A percentile compares a stretch with the other conserved stretches of the same genome.
Evolutionary conservation across 2,888 invertebrate genomes (phyloP).

Genomic region (Plebejus melissa): DNA sequence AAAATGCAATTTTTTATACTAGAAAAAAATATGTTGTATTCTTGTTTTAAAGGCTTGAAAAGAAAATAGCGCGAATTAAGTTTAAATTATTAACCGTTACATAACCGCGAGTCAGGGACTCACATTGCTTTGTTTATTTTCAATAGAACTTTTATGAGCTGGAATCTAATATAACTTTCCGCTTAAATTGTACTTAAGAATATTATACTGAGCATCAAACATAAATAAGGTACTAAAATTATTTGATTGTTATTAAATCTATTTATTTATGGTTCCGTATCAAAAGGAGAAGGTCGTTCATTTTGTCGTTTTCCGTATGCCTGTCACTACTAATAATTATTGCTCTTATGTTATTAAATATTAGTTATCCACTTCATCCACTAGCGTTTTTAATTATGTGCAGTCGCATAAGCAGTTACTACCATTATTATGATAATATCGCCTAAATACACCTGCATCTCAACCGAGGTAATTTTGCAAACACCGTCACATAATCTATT

Average conservation of each 20-base stretch:
- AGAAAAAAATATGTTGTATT: background rate
- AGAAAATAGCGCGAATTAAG: conserved; percentile 24
- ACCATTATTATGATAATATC: background rate
- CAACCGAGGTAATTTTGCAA: background rate
- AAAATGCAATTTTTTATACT: background rate
- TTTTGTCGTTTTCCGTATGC: too few species aligned
- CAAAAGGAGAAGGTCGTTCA: too few species aligned
- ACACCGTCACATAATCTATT: background rate
- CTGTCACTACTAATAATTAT: too few species aligned
- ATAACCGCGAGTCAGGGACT: conserved; percentile 4
- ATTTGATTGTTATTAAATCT: background rate
- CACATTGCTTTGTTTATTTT: conserved; percentile 20
- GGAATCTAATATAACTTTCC: background rate
- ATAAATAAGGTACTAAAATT: background rate
- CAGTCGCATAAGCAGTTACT: background rate
- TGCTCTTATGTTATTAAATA: too few species aligned
- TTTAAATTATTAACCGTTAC: conserved; percentile 18
- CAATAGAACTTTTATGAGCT: background rate
- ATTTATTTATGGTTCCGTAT: background rate
- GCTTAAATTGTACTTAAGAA: background rate
- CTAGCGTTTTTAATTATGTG: background rate
- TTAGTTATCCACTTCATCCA: too few species aligned
- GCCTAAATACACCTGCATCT: background rate
- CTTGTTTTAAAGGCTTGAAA: conserved; percentile 17
- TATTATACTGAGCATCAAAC: background rate